Percentiles rank a stretch among this genome's conserved stretches.
These are phyloP conservation scores for Mythimna albipuncta DNA, from an alignment of 2,888 invertebrate genomes.

Conservation along the genomic window DNA sequence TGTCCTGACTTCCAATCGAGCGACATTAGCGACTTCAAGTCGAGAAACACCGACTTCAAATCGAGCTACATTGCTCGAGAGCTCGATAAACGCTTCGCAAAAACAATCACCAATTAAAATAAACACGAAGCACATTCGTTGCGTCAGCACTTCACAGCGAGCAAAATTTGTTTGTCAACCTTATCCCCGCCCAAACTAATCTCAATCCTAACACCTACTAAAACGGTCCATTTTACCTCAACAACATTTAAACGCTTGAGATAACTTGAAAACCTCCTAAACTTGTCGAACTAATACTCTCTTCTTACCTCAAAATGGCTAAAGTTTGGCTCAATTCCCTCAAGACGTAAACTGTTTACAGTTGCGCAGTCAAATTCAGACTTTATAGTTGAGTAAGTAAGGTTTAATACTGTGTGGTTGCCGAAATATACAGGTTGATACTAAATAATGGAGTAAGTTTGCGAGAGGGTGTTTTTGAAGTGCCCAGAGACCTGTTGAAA, in stretches of 20 bases:
- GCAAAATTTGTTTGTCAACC: slow-evolving; percentile 72
- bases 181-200: slow-evolving; percentile 47
- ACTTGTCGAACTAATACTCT: slow-evolving; percentile 88
- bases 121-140: slow-evolving; percentile 71
- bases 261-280: slow-evolving; percentile 84
- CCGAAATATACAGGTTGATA: slow-evolving; percentile 71
- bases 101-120: slow-evolving; percentile 73
- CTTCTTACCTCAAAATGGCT: slow-evolving; percentile 86
- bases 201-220: slow-evolving; percentile 51
- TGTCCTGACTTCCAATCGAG: slow-evolving; percentile 45
- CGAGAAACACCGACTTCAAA: slow-evolving; percentile 48
- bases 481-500: slow-evolving; percentile 78
- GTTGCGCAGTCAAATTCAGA: slow-evolving; percentile 66
- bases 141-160: slow-evolving; percentile 72
- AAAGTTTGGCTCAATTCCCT: slow-evolving; percentile 75
- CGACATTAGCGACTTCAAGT: slow-evolving; percentile 43
- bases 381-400: slow-evolving; percentile 65
- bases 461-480: slow-evolving; percentile 77
- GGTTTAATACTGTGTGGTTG: slow-evolving; percentile 59
- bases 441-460: slow-evolving; percentile 80
- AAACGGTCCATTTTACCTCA: slow-evolving; percentile 62
- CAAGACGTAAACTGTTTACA: slow-evolving; percentile 69
- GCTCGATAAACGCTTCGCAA: slow-evolving; percentile 55
- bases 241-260: slow-evolving; percentile 69
- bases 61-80: slow-evolving; percentile 51